Conservation (phyloP, 2,113 vertebrate species). For the Suncus etruscus region DNA sequence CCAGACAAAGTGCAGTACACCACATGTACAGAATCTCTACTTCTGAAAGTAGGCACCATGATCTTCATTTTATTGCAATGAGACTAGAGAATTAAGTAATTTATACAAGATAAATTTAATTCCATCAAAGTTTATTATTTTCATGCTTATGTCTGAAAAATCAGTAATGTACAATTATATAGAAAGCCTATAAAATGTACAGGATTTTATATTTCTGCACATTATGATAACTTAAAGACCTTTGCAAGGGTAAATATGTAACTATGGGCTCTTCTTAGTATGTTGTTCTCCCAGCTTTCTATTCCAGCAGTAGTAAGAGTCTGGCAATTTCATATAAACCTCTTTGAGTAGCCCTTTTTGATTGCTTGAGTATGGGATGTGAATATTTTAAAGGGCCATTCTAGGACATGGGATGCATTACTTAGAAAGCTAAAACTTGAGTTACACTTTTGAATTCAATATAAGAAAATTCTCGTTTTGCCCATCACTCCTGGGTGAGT, state of each 20-base stretch:
- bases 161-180: background rate
- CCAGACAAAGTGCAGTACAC: background rate
- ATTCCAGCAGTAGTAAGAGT: background rate
- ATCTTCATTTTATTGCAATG: slow-evolving; percentile 14
- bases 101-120: slow-evolving; percentile 19
- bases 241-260: background rate
- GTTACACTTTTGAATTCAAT: too few relatives aligned
- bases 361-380: background rate
- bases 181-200: background rate
- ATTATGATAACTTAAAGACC: background rate
- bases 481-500: background rate
- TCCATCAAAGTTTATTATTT: slow-evolving; percentile 25
- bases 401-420: too few relatives aligned
- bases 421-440: too few relatives aligned
- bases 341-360: background rate
- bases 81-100: background rate
- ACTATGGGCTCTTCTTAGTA: background rate
- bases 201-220: slow-evolving; percentile 35
- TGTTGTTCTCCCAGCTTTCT: background rate
- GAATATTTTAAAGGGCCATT: too few relatives aligned
- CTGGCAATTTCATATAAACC: background rate
- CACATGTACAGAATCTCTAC: background rate
- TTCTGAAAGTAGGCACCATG: background rate
- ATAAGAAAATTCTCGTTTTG: slow-evolving; percentile 3
- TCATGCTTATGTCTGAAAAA: slow-evolving; percentile 34